phyloP scores from a whole-genome alignment of 35 echinoderm and acorn worm genomes.

The Ptychodera flava region DNA sequence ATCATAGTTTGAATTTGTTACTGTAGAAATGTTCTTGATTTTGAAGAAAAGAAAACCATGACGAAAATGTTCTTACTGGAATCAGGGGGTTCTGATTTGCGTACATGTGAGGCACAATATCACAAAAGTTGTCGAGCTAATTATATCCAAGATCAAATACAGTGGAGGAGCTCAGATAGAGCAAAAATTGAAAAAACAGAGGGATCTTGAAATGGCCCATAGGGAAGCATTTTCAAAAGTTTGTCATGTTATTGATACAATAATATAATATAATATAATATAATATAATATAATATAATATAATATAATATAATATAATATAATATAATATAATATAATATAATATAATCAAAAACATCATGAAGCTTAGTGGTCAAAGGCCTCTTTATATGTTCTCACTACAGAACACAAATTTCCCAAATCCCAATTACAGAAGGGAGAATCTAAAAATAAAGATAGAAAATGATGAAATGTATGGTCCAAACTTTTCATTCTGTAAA shows the following conservation, averaged over 20 bases:
- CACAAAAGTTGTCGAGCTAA: slow-evolving; percentile 1
- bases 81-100: slow-evolving; percentile 17
- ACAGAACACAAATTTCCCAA: slow-evolving; percentile 5
- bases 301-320: no score
- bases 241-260: slow-evolving; percentile 16
- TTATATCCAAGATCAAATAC: background rate
- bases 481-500: no score
- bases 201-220: slow-evolving; percentile 5
- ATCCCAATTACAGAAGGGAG: slow-evolving; percentile 9
- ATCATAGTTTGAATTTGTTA: slow-evolving; percentile 4
- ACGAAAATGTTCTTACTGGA: background rate
- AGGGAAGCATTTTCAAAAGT: slow-evolving; percentile 11
- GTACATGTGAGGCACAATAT: slow-evolving; percentile 11
- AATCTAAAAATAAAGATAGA: slow-evolving; percentile 3
- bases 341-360: background rate
- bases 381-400: slow-evolving; percentile 4
- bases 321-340: no score
- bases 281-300: no score
- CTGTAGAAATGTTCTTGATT: background rate
- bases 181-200: background rate
- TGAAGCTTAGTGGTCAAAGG: slow-evolving; percentile 8
- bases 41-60: background rate
- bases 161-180: slow-evolving; percentile 3
- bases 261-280: no score
- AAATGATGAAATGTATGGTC: no score